These are phyloP conservation scores for Pterobdella sp. DNA, from an alignment of 2,888 invertebrate species.

Conservation along the genomic window DNA sequence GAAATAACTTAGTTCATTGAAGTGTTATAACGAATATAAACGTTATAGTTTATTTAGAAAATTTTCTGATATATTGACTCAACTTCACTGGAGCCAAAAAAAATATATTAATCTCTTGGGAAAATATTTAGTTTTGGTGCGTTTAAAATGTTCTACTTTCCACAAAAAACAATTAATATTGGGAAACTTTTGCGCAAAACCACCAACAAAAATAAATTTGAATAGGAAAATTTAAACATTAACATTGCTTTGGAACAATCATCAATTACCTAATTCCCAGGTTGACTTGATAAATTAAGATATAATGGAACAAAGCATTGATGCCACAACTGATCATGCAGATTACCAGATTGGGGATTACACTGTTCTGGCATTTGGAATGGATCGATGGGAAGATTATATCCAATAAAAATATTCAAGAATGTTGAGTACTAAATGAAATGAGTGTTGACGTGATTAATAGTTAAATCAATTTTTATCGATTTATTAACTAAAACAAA, in stretches of 20 bases:
- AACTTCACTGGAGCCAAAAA: too few species aligned
- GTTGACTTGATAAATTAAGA: constrained; percentile 35
- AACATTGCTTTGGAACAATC: background rate
- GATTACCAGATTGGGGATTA: constrained; percentile 38
- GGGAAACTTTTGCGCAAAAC: too few species aligned
- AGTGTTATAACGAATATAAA: background rate
- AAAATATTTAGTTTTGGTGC: too few species aligned
- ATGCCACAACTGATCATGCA: constrained; percentile 37
- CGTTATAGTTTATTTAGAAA: background rate
- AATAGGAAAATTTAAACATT: background rate
- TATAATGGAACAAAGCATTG: constrained; percentile 38
- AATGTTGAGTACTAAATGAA: too few species aligned
- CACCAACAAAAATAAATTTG: background rate
- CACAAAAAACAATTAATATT: too few species aligned
- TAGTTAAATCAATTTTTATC: too few species aligned
- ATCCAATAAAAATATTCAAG: background rate
- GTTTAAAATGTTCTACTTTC: too few species aligned
- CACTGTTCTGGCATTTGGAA: constrained; percentile 34
- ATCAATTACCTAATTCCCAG: constrained; percentile 38
- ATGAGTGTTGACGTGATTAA: too few species aligned
- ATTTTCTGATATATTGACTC: too few species aligned
- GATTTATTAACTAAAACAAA: too few species aligned
- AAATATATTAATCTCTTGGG: too few species aligned
- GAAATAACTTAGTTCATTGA: background rate
- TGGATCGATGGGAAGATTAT: background rate